These are phyloP conservation scores for Entelurus aequoreus DNA, from an alignment of 2,113 vertebrate species.

Conservation along the genomic window DNA sequence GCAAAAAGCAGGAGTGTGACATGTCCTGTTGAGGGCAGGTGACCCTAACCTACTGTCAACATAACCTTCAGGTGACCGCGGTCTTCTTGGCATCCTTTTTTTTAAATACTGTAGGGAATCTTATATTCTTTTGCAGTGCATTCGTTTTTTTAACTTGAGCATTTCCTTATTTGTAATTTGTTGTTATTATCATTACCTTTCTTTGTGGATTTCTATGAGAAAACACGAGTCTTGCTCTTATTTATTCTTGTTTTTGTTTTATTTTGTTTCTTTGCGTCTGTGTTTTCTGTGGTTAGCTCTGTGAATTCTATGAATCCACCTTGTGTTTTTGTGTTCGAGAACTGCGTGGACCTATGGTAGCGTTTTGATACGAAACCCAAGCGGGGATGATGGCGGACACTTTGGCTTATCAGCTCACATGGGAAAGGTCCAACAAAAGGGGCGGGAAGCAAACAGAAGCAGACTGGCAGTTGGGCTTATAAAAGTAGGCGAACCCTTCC, in stretches of 20 bases:
- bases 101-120: background rate
- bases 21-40: slow-evolving; percentile 33
- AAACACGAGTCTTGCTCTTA: too few species aligned
- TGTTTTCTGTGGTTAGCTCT: background rate
- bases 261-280: background rate
- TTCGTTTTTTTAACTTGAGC: background rate
- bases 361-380: background rate
- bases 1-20: slow-evolving; percentile 11
- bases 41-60: slow-evolving; percentile 34
- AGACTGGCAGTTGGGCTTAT: slow-evolving; percentile 45
- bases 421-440: slow-evolving; percentile 18
- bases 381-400: slow-evolving; percentile 12
- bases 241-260: background rate
- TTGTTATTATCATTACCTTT: too few species aligned
- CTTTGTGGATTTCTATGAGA: too few species aligned
- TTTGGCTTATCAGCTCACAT: background rate
- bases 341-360: background rate
- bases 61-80: slow-evolving; percentile 29
- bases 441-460: slow-evolving; percentile 27
- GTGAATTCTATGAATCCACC: background rate
- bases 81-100: background rate
- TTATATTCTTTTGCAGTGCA: background rate
- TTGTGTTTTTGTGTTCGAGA: background rate
- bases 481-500: slow-evolving; percentile 36
- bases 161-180: too few species aligned